Evolutionary conservation across 2,888 invertebrate species (phyloP).

Genomic region (Monochamus alternatus): DNA sequence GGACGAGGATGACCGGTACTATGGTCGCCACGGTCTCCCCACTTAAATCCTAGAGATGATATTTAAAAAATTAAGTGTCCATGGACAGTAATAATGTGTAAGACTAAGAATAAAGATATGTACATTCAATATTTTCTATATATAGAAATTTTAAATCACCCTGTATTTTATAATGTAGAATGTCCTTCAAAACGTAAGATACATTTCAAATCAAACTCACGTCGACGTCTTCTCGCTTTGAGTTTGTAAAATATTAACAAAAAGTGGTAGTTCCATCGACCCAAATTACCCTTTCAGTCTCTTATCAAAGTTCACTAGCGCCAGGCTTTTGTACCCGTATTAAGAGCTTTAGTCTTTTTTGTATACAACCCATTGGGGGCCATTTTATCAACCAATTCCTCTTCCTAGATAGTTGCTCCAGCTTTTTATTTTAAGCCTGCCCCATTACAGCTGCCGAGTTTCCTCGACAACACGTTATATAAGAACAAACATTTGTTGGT

Average conservation of each 20-base stretch:
- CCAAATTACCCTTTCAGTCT: slow-evolving; percentile 10
- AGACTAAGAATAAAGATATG: no score
- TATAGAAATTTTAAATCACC: no score
- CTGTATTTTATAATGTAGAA: no score
- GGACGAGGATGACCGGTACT: no score
- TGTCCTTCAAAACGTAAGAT: no score
- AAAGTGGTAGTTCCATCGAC: not conserved
- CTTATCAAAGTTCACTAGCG: not conserved
- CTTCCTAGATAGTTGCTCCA: not conserved
- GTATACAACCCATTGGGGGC: not conserved
- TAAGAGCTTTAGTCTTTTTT: slow-evolving; percentile 1
- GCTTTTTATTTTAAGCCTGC: not conserved
- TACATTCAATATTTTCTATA: no score
- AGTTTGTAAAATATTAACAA: not conserved
- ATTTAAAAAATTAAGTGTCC: no score
- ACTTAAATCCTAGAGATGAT: no score
- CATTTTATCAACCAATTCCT: not conserved
- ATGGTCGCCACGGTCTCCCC: no score
- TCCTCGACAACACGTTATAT: not conserved
- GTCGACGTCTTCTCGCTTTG: no score
- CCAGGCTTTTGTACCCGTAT: slow-evolving; percentile 6
- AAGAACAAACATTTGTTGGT: not conserved
- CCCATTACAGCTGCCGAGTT: not conserved
- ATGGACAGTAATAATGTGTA: no score
- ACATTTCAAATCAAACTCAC: no score